phyloP scores from a whole-genome alignment of 2,113 vertebrate genomes.

The Loxodonta africana region DNA sequence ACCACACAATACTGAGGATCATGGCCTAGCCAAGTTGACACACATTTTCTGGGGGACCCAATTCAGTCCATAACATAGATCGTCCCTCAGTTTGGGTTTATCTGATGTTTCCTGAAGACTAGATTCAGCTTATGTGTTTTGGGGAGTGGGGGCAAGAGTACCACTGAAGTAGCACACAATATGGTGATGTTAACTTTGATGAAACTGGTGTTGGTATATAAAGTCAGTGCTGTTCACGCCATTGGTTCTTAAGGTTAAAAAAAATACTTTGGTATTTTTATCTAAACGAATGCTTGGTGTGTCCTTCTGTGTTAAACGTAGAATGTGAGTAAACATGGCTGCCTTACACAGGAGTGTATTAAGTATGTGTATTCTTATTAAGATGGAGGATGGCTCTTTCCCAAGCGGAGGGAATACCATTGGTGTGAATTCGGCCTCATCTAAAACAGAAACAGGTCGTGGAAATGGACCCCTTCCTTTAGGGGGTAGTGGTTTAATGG shows the following conservation, averaged over 20 bases:
- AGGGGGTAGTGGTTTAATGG: conserved; percentile 96
- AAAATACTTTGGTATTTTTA: neutral
- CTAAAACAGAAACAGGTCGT: conserved; percentile 93
- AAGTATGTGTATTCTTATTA: conserved; percentile 75
- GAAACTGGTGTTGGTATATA: neutral
- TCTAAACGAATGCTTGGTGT: neutral
- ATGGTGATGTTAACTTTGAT: neutral
- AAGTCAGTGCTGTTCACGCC: neutral
- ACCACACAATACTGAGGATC: too few species aligned
- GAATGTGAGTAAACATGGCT: neutral
- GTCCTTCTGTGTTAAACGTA: conserved; percentile 7
- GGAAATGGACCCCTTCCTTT: conserved; percentile 96
- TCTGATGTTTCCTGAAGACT: neutral
- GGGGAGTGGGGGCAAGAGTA: neutral
- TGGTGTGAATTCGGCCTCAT: conserved; percentile 83
- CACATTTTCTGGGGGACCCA: too few species aligned
- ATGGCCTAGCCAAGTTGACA: too few species aligned
- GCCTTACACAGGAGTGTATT: neutral
- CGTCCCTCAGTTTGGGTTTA: neutral
- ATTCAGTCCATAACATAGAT: neutral
- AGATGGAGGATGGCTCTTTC: conserved; percentile 93
- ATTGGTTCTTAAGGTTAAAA: neutral
- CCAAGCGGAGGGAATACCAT: conserved; percentile 87
- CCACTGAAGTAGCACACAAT: neutral
- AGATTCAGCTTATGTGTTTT: neutral